A percentile compares a stretch with the other conserved stretches of the same genome.
These are phyloP conservation scores for Muscidifurax raptorellus DNA, from an alignment of 1,140 invertebrate genomes.

Conservation along the genomic window DNA sequence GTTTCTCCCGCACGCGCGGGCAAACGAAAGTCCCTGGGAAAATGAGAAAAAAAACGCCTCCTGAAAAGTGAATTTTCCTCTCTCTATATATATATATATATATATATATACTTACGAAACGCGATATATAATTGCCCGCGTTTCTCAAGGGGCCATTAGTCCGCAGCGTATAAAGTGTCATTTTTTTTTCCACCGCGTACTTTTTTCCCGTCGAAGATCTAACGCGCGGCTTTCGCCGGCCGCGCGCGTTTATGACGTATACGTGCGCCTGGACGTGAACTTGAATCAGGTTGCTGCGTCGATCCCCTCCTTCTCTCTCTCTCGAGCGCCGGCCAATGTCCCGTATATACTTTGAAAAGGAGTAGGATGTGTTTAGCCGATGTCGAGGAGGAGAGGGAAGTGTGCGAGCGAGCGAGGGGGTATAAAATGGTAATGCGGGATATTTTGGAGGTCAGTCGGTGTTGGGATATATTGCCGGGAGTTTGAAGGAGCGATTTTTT, in stretches of 20 bases:
- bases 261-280: conserved; percentile 13
- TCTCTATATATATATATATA: no score
- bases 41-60: background rate
- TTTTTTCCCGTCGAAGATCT: background rate
- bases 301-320: background rate
- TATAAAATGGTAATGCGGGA: conserved; percentile 46
- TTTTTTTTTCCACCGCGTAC: background rate
- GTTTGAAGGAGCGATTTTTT: background rate
- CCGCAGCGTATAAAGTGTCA: background rate
- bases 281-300: conserved; percentile 37
- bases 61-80: conserved; percentile 30
- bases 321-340: background rate
- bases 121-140: background rate
- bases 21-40: conserved; percentile 10
- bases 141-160: background rate
- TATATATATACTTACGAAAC: conserved; percentile 6
- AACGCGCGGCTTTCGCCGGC: background rate
- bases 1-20: background rate
- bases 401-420: conserved; percentile 8
- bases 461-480: conserved; percentile 14
- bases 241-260: background rate
- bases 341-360: background rate
- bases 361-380: background rate
- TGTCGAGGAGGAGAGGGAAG: background rate
- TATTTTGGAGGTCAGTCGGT: conserved; percentile 46